Base-by-base conservation (phyloP, 2,888 invertebrate genomes). In the Tethea ocularis region DNA sequence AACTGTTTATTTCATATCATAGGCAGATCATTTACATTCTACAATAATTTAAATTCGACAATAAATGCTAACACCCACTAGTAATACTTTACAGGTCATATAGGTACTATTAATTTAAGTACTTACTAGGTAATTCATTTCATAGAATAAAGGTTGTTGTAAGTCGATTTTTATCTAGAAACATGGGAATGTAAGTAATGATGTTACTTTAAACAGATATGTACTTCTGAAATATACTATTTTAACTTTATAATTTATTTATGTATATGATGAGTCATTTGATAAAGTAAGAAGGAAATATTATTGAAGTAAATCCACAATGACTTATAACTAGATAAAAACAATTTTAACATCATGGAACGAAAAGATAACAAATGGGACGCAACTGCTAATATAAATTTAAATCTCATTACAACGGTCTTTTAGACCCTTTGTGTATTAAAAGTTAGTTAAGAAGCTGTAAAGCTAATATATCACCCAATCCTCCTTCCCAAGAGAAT, bases 381-480 rank as follows among this genome's bases (percentile, higher is more conserved):
- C 75, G 73, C 66, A 68, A 69, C 36, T 36, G n/a, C n/a, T 10
- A 33, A n/a, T 33, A 67, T 67, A 61, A 61, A 70, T 69, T 69
- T 71, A 71, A 65, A 66, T 67, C 69, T 69, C 73, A 72, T 64
- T 69, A 38, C 70, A 68, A 70, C 71, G 83, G 86, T 84, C 91
- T 91, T 73, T 75, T 68, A 91, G 91, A 90, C 89, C 86, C 64
- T 66, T 72, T 77, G 78, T 70, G 71, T 73, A 67, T 78, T 80
- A 82, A 72, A 79, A 83, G 83, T 77, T 75, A 77, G 86, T 78
- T 33, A 82, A 82, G 85, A 88, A 89, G 91, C 91, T 81, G 88
- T 92, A 92, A 92, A 92, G 92, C 92, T 91, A 56, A 89, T 86
- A 88, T 92, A 92, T 92, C 92, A 92, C 92, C 77, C 75, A 82